These are phyloP conservation scores for Molossus alvarezi DNA, from an alignment of 2,797 vertebrate species.

Conservation along the genomic window DNA sequence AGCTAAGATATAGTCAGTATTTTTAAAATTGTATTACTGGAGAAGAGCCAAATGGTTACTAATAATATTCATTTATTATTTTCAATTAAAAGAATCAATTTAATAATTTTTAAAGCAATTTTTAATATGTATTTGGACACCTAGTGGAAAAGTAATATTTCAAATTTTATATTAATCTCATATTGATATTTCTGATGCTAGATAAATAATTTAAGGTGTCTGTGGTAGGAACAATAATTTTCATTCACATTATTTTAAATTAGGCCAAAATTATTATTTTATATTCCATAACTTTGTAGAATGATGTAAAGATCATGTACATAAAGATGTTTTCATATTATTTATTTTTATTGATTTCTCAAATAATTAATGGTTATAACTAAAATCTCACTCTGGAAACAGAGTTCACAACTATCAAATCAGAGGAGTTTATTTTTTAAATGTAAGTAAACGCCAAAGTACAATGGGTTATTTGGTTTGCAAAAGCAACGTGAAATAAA, in stretches of 20 bases:
- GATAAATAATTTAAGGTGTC: conserved; percentile 28
- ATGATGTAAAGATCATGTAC: not conserved
- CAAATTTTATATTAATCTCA: not conserved
- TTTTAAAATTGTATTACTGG: not conserved
- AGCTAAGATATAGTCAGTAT: not conserved
- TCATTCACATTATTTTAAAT: conserved; percentile 50
- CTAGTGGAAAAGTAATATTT: not conserved
- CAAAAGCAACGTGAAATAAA: conserved; percentile 50
- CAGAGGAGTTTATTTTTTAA: conserved; percentile 52
- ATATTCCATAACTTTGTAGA: not conserved
- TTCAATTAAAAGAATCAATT: conserved; percentile 17
- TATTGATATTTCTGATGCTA: not conserved
- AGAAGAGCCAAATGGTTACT: not conserved
- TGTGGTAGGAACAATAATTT: not conserved
- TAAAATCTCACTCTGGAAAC: not conserved
- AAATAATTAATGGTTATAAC: conserved; percentile 42
- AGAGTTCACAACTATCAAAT: conserved; percentile 36
- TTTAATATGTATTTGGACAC: not conserved
- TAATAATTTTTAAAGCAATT: not conserved
- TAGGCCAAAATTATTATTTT: not conserved
- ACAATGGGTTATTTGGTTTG: conserved; percentile 24
- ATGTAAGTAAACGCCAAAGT: conserved; percentile 41
- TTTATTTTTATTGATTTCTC: not conserved
- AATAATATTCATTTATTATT: not conserved
- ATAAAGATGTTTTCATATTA: conserved; percentile 31